Percentiles rank a stretch among this genome's conserved stretches.
phyloP scores from a whole-genome alignment of 2,888 invertebrate species.

The Nymphalis polychloros region DNA sequence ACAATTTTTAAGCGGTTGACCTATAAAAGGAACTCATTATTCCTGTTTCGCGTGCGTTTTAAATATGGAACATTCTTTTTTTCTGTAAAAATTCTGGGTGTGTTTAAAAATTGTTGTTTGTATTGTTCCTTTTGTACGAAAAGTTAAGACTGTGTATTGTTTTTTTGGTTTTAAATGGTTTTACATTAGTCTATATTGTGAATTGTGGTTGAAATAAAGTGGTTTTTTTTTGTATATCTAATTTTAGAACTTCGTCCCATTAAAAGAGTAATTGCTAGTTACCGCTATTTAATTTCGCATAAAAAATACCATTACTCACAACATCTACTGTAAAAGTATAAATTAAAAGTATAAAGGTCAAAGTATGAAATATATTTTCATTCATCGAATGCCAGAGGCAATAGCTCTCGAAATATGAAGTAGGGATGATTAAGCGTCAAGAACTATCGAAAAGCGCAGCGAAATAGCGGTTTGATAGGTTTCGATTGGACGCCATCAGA shows the following conservation, averaged over 20 bases:
- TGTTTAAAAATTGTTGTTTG: not conserved
- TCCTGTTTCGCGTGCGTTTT: slow-evolving; percentile 8
- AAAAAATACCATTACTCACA: too few species aligned
- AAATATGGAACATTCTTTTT: slow-evolving; percentile 1
- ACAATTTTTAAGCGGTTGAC: slow-evolving; percentile 21
- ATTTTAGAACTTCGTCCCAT: too few species aligned
- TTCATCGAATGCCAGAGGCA: slow-evolving; percentile 16
- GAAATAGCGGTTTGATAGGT: slow-evolving; percentile 25
- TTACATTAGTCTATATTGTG: too few species aligned
- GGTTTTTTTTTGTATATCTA: too few species aligned
- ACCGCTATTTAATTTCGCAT: too few species aligned
- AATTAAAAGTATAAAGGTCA: slow-evolving; percentile 4
- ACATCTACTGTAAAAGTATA: not conserved
- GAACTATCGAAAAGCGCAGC: slow-evolving; percentile 31
- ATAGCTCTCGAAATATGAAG: slow-evolving; percentile 18
- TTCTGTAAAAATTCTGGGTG: not conserved
- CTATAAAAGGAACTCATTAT: slow-evolving; percentile 12
- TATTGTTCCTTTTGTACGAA: too few species aligned
- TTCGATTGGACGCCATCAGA: slow-evolving; percentile 31
- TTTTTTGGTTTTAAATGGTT: too few species aligned
- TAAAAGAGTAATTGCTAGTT: too few species aligned
- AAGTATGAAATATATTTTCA: slow-evolving; percentile 15
- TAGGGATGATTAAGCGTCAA: slow-evolving; percentile 23
- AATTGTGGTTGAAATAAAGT: too few species aligned
- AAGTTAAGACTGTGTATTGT: too few species aligned